Conservation (phyloP, 2,113 vertebrate genomes). For the Sebastes schlegelii region DNA sequence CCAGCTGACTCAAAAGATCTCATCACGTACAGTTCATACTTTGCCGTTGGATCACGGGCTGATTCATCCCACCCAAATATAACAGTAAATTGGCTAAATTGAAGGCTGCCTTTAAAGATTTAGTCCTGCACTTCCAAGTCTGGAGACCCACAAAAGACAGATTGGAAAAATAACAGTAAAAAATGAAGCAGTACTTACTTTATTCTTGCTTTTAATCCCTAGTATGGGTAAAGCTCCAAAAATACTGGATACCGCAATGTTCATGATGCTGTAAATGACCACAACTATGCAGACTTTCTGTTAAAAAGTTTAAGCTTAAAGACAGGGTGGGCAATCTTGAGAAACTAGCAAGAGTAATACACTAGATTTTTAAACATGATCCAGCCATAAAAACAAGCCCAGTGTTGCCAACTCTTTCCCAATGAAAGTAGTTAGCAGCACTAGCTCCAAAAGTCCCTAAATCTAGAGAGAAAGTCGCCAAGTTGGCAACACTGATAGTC, state of each 20-base stretch:
- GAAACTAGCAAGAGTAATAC: too few species aligned
- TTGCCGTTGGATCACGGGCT: slow-evolving; percentile 29
- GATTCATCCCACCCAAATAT: slow-evolving; percentile 38
- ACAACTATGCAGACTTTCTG: slow-evolving; percentile 2
- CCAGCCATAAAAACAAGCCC: too few species aligned
- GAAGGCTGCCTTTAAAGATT: slow-evolving; percentile 20
- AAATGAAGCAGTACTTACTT: slow-evolving; percentile 1
- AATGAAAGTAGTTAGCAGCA: too few species aligned
- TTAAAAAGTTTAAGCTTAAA: neutral
- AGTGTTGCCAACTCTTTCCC: too few species aligned
- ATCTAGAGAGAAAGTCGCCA: too few species aligned
- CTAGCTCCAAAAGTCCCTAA: too few species aligned
- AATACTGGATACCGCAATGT: neutral
- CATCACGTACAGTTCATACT: slow-evolving; percentile 58
- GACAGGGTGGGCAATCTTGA: too few species aligned
- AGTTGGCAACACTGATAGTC: too few species aligned
- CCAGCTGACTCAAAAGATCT: slow-evolving; percentile 69
- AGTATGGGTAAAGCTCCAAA: neutral
- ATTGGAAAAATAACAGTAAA: neutral
- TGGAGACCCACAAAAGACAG: slow-evolving; percentile 1
- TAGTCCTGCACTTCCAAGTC: neutral
- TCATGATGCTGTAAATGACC: neutral
- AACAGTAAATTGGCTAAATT: slow-evolving; percentile 5
- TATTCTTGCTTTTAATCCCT: neutral
- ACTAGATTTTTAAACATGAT: too few species aligned